Percentiles rank a stretch among this genome's conserved stretches.
phyloP scores from a whole-genome alignment of 2,113 vertebrate species.

The Malurus alboscapulatus region DNA sequence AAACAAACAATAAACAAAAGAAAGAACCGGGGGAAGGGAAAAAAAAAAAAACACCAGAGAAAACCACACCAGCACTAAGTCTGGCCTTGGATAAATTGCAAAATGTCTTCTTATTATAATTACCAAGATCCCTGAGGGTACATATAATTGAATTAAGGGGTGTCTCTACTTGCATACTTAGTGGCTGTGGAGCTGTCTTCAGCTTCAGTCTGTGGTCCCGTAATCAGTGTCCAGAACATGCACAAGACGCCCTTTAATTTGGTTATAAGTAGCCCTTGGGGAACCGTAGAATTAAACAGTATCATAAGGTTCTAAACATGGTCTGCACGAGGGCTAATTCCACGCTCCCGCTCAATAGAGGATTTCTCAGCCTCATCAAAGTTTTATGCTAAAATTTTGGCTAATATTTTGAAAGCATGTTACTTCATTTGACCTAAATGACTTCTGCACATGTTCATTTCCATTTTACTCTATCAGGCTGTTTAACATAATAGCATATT shows the following conservation, averaged over 20 bases:
- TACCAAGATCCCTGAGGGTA: constrained; percentile 31
- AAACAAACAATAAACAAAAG: background rate
- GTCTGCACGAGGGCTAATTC: constrained; percentile 42
- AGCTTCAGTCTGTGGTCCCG: constrained; percentile 48
- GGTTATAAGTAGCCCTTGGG: constrained; percentile 54
- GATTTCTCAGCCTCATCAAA: constrained; percentile 65
- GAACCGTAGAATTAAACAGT: constrained; percentile 59
- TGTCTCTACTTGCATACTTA: constrained; percentile 58
- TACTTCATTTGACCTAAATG: constrained; percentile 68
- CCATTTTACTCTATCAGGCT: constrained; percentile 57
- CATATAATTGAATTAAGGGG: constrained; percentile 61
- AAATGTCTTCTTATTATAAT: constrained; percentile 48
- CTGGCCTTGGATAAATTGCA: constrained; percentile 32
- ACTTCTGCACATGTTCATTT: constrained; percentile 65
- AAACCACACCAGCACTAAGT: background rate
- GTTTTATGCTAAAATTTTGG: constrained; percentile 65
- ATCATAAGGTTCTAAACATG: constrained; percentile 62
- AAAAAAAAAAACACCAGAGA: background rate
- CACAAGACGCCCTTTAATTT: constrained; percentile 57
- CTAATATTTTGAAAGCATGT: constrained; percentile 68
- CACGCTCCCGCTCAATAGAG: background rate
- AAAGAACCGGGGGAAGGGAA: rapidly evolving
- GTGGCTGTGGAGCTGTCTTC: constrained; percentile 56
- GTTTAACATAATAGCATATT: constrained; percentile 67
- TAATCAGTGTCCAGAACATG: constrained; percentile 65